Conservation (phyloP, 1,140 invertebrate genomes). For the Stratiolaelaps scimitus region DNA sequence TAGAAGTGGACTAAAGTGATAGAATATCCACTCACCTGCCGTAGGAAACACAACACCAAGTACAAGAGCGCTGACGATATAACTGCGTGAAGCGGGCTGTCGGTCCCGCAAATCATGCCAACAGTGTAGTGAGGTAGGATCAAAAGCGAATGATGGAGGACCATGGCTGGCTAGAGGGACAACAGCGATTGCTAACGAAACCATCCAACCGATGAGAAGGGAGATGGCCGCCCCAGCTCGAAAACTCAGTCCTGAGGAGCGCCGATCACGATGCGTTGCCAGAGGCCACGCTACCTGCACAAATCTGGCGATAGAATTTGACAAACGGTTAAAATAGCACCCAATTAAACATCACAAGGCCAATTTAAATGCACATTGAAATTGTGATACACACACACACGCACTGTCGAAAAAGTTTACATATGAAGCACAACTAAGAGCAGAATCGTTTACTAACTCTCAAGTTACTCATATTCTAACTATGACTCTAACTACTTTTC, state of each 20-base stretch:
- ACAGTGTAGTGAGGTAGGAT: constrained; percentile 6
- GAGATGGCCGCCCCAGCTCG: constrained; percentile 7
- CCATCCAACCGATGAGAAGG: constrained; percentile 2
- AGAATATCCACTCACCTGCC: neutral
- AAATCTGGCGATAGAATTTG: constrained; percentile 5
- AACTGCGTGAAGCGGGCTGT: constrained; percentile 12
- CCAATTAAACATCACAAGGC: too few relatives aligned
- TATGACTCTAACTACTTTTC: too few relatives aligned
- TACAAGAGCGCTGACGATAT: constrained; percentile 3
- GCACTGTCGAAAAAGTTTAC: too few relatives aligned
- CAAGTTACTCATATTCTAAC: too few relatives aligned
- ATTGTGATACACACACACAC: too few relatives aligned
- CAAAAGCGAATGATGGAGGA: constrained; percentile 13
- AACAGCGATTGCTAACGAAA: constrained; percentile 9
- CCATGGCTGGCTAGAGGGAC: constrained; percentile 7
- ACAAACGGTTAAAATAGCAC: too few relatives aligned
- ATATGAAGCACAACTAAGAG: too few relatives aligned
- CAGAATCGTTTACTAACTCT: too few relatives aligned
- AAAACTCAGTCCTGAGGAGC: constrained; percentile 1
- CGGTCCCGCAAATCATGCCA: constrained; percentile 12
- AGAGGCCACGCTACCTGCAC: constrained; percentile 20
- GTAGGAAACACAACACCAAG: constrained; percentile 8
- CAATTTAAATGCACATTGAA: too few relatives aligned
- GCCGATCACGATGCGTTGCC: neutral
- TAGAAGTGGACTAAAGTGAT: too few relatives aligned